phyloP scores from a whole-genome alignment of 2,797 vertebrate genomes.

The Dicrostonyx torquatus region DNA sequence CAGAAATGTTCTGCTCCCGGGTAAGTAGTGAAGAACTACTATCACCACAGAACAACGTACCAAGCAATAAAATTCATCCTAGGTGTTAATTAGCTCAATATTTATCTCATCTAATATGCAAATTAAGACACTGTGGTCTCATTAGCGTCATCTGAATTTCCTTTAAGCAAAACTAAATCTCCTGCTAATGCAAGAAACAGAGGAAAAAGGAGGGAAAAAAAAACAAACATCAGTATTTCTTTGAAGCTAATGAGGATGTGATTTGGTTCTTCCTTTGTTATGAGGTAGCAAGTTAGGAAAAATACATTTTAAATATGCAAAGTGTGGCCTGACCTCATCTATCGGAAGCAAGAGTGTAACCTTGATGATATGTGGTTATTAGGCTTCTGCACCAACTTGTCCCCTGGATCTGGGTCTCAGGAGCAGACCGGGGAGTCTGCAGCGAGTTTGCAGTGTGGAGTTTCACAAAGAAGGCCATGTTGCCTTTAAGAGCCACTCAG shows the following conservation, averaged over 20 bases:
- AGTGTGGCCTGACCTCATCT: neutral
- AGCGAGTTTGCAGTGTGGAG: neutral
- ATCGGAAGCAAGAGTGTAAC: neutral
- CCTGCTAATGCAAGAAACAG: conserved; percentile 73
- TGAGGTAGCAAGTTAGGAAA: conserved; percentile 72
- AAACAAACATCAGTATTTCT: conserved; percentile 67
- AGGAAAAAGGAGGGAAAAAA: neutral
- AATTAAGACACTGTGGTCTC: conserved; percentile 85
- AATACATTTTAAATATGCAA: conserved; percentile 54
- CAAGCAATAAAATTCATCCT: conserved; percentile 82
- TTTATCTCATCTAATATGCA: conserved; percentile 90
- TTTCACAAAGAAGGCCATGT: neutral
- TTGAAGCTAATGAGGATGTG: conserved; percentile 79
- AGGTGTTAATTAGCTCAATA: conserved; percentile 88
- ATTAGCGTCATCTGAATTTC: conserved; percentile 85
- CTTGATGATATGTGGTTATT: neutral
- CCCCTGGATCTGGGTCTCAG: neutral
- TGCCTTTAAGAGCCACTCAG: neutral
- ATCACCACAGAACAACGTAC: conserved; percentile 74
- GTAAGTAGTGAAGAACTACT: conserved; percentile 72
- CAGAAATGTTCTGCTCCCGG: conserved; percentile 51
- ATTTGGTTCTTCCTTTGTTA: conserved; percentile 73
- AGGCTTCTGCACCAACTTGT: neutral
- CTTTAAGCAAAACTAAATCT: conserved; percentile 86
- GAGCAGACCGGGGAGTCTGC: neutral